Conservation (phyloP, 2,113 vertebrate genomes). For the Oryctolagus cuniculus region DNA sequence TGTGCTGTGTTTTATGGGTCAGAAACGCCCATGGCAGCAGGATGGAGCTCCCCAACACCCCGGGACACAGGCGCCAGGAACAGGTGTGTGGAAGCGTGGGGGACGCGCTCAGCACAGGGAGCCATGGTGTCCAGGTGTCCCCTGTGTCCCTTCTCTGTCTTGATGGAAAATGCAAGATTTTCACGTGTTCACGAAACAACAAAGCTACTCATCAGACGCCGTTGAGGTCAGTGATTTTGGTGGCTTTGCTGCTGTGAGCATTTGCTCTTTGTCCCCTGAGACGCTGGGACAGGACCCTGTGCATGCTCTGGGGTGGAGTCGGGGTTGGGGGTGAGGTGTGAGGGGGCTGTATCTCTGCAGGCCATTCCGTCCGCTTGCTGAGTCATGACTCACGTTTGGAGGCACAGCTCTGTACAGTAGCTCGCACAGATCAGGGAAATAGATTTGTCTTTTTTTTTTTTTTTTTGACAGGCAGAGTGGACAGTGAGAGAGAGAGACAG, state of each 20-base stretch:
- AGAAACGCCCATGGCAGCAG: too few species aligned
- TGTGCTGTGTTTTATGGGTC: not conserved
- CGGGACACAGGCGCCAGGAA: not conserved
- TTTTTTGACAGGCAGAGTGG: too few species aligned
- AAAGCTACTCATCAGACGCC: not conserved
- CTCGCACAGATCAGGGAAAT: too few species aligned
- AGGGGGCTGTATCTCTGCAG: not conserved
- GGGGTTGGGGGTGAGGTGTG: too few species aligned
- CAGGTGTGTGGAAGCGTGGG: too few species aligned
- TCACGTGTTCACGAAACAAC: not conserved
- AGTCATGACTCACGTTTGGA: not conserved
- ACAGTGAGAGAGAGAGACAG: too few species aligned
- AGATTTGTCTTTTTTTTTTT: too few species aligned
- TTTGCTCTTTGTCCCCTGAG: not conserved
- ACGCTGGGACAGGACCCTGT: too few species aligned
- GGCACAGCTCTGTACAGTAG: too few species aligned
- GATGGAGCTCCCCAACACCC: too few species aligned
- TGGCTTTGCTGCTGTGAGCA: not conserved
- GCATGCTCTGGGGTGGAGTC: not conserved
- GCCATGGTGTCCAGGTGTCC: rapidly evolving
- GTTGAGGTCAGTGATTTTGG: not conserved
- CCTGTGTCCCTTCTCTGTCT: not conserved
- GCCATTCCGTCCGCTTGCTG: not conserved
- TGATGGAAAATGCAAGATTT: not conserved
- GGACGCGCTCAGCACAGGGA: too few species aligned